Evolutionary conservation across 2,797 vertebrate species (phyloP).

Genomic region (Spheniscus humboldti): DNA sequence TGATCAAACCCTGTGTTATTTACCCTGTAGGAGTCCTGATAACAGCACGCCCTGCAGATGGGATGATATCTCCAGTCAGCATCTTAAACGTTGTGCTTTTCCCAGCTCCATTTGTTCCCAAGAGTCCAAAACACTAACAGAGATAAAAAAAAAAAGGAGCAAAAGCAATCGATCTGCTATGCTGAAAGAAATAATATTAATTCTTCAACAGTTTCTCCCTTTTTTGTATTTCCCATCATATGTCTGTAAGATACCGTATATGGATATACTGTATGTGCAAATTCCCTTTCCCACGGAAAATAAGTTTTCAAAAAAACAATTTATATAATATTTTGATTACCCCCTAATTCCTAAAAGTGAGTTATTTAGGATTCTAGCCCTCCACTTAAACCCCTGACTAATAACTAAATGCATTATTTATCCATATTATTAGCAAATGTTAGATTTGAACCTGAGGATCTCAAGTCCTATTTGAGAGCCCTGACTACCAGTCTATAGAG

Average conservation of each 20-base stretch:
- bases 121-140: conserved; percentile 72
- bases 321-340: background rate
- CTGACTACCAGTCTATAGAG: background rate
- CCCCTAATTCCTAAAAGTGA: background rate
- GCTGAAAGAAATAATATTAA: background rate
- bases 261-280: background rate
- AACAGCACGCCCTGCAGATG: conserved; percentile 55
- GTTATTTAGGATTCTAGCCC: background rate
- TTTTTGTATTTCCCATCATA: background rate
- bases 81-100: conserved; percentile 76
- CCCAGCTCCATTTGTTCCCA: conserved; percentile 73
- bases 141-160: rapidly evolving
- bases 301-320: rapidly evolving
- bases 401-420: background rate
- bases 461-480: background rate
- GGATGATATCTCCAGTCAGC: conserved; percentile 66
- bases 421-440: background rate
- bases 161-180: background rate
- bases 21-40: conserved; percentile 65
- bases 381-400: background rate
- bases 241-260: background rate
- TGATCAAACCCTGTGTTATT: background rate
- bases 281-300: background rate
- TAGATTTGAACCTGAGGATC: background rate
- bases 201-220: background rate